Base-by-base conservation (phyloP, 2,797 vertebrate genomes). In the Ctenochaetus hawaiiensis region DNA sequence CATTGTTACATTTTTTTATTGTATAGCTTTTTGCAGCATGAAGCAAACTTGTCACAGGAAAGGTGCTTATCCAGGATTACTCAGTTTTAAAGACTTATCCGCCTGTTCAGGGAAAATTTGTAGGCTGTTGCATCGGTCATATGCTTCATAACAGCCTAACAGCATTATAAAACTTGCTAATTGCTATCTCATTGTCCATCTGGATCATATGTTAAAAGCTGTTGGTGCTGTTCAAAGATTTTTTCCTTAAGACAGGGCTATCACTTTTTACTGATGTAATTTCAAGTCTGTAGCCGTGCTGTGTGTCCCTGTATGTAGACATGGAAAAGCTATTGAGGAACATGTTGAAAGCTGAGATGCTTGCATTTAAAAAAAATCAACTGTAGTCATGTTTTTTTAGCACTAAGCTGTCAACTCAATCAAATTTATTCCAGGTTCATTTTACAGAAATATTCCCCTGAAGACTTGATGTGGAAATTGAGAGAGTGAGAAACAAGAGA, bases 41-140 rank as follows among this genome's bases (percentile, higher is more conserved):
- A 86, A 82, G 48, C 51, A 87, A 88, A 82, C 81, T 73, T 84
- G 47, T 72, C 54, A 76, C 69, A 60, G 41, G 17, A 43, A 84
- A 88, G 75, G 65, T 3, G 6, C 58, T 84, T 83, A 78, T 1
- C 12, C 8, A 23, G 67, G 77, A 81, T 81, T 82, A 84, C 53
- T 64, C 20, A 11, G 59, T 71, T 78, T 77, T 56, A 79, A 48
- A 82, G 74, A 53, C 64, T 81, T 74, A 83, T 72, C 64, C 44
- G 67, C 75, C 56, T 70, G 44, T 60, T 73, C 16, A 54, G 20
- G 71, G 41, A 49, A 20, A 72, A 75, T 58, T 8, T n/a, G 41
- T 62, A 53, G 78, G 54, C 30, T 26, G 62, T 75, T 67, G 17
- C 59, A 22, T 43, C 20, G 58, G 68, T 80, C 37, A 70, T 63